Percentiles rank a stretch among this genome's conserved stretches.
These are phyloP conservation scores for Megaptera novaeangliae DNA, from an alignment of 2,113 vertebrate genomes.

Conservation along the genomic window DNA sequence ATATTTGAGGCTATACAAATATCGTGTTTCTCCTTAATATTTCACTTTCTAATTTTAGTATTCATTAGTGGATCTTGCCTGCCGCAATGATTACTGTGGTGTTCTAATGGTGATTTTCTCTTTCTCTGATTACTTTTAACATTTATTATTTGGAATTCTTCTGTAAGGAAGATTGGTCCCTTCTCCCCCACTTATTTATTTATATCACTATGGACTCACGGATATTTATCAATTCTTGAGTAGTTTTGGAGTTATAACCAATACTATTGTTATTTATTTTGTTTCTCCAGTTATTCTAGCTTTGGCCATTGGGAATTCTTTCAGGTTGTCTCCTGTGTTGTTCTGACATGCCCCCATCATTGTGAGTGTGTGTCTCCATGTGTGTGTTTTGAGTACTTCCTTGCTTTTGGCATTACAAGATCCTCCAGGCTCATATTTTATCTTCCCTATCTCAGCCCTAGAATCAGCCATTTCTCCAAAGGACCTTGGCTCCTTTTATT, in stretches of 20 bases:
- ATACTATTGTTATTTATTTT: not conserved
- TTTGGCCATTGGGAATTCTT: not conserved
- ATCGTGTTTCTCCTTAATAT: not conserved
- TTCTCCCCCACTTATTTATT: not conserved
- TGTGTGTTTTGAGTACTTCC: not conserved
- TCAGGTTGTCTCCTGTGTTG: not conserved
- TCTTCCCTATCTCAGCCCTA: not conserved
- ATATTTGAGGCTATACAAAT: not conserved
- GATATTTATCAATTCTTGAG: not conserved
- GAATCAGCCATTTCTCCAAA: not conserved
- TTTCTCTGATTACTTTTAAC: not conserved
- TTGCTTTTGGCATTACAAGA: not conserved
- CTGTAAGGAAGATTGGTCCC: not conserved
- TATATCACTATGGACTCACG: not conserved
- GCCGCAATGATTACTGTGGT: not conserved
- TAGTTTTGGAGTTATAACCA: not conserved
- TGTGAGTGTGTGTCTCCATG: not conserved
- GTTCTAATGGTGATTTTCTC: not conserved
- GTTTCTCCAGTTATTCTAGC: not conserved
- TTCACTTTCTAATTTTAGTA: slow-evolving; percentile 28
- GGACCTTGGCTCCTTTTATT: not conserved
- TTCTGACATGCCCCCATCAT: not conserved
- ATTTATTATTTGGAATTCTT: slow-evolving; percentile 12
- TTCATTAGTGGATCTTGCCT: slow-evolving; percentile 21
- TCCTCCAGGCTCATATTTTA: not conserved